These are phyloP conservation scores for Phlogophora meticulosa DNA, from an alignment of 2,888 invertebrate genomes.

Conservation along the genomic window DNA sequence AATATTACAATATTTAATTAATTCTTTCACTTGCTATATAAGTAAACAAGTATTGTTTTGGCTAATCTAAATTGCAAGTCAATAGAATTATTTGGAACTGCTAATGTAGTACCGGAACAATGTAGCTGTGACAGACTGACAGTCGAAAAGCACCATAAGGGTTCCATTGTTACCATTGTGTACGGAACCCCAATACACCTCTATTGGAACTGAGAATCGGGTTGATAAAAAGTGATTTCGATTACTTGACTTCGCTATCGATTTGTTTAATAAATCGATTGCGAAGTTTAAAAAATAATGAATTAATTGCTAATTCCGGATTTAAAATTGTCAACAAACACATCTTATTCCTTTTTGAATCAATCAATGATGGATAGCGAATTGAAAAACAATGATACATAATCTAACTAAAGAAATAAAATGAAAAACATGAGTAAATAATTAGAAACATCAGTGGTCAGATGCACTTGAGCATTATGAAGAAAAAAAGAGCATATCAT, in stretches of 20 bases:
- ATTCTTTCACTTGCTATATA: too few species aligned
- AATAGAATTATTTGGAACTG: too few species aligned
- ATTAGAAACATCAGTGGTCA: background rate
- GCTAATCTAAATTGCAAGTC: too few species aligned
- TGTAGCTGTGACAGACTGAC: too few species aligned
- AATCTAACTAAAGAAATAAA: constrained; percentile 5
- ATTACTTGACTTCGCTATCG: background rate
- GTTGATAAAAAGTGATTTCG: background rate
- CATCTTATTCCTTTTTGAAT: constrained; percentile 3
- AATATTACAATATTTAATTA: too few species aligned
- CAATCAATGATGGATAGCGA: constrained; percentile 14
- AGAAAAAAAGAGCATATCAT: constrained; percentile 30
- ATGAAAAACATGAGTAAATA: background rate
- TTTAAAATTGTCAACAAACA: background rate
- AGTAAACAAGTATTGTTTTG: too few species aligned
- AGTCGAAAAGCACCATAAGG: too few species aligned
- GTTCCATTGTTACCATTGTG: too few species aligned
- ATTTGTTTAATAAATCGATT: background rate
- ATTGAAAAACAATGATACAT: constrained; percentile 17
- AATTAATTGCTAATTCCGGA: too few species aligned
- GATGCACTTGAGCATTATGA: constrained; percentile 22
- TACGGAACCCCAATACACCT: too few species aligned
- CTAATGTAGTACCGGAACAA: too few species aligned
- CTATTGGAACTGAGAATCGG: background rate
- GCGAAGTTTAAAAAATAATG: too few species aligned